Base-by-base conservation (phyloP, 2,113 vertebrate genomes). In the Thunnus maccoyii region DNA sequence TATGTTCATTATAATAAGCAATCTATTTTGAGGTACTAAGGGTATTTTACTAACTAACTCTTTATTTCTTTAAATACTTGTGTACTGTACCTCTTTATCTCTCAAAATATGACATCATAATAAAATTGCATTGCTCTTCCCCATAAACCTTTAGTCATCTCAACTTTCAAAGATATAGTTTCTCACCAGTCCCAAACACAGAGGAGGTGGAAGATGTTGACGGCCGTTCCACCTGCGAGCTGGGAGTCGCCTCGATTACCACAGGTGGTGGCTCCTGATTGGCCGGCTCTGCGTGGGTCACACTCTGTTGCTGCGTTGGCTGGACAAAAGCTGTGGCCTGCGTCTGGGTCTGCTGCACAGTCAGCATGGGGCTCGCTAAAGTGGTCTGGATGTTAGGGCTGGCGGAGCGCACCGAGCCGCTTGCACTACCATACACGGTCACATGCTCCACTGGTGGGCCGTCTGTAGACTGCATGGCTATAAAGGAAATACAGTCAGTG, bases 321-420 rank as follows among this genome's bases (percentile, higher is more conserved):
- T 99, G 98, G 69, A 99, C 98, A 55, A 99, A 99, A 2, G 98
- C 98, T 3, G 98, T 99, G 0, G 98, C 96, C 85, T 99, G 98
- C 0, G 95, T 97, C 80, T 97, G 97, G 0, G 87, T 91, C 70
- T 98, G 98, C 90, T 97, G 98, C 65, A 97, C 95, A 1, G 93
- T 96, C 47, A 98, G 84, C 88, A 98, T 96, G 50, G 97, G 94
- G 73, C 97, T 96, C 0, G 96, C 91, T 51, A 98, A 91, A 0
- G 97, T 96, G 0, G 96, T 95, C 94, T 98, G 98, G 55, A 99
- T 96, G 1, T 98, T 99, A 46, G 98, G 98, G 84, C 98, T 99
- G 54, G 98, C 97, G 20, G 98, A 99, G 80, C 98, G 97, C 80
- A 99, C 97, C 0, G 98, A 98, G 18, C 97, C 98, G n/a, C 97